Conservation (phyloP, 2,113 vertebrate genomes). For the Vireo altiloquus region DNA sequence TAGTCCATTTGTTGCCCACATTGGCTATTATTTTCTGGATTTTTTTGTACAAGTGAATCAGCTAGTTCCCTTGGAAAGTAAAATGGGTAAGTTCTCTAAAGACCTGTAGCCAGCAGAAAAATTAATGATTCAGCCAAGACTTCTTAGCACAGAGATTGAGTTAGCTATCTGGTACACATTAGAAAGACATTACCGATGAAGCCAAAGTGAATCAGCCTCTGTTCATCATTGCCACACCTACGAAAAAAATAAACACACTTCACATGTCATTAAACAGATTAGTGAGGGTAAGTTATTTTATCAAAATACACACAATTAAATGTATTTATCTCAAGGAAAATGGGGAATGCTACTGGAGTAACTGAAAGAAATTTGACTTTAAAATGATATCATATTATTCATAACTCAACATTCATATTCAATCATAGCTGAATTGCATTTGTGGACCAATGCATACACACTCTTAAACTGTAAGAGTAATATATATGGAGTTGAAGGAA, state of each 20-base stretch:
- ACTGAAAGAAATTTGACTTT: not conserved
- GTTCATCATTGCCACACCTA: not conserved
- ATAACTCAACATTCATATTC: no score
- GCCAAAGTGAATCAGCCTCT: not conserved
- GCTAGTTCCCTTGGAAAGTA: not conserved
- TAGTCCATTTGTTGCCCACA: not conserved
- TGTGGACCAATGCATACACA: not conserved
- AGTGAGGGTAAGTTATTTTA: not conserved
- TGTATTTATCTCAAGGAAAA: not conserved
- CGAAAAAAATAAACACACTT: not conserved
- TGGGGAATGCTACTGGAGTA: rapidly evolving
- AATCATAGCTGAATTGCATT: not conserved
- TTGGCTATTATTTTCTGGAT: not conserved
- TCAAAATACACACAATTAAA: not conserved
- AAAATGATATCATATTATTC: not conserved
- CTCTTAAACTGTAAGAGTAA: not conserved
- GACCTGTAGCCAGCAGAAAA: not conserved
- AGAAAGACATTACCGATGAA: not conserved
- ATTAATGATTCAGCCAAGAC: not conserved
- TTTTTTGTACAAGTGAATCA: not conserved
- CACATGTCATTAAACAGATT: not conserved
- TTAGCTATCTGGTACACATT: not conserved
- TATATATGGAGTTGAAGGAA: not conserved
- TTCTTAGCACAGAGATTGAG: not conserved
- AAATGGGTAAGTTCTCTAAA: not conserved